A percentile compares a stretch with the other conserved stretches of the same genome.
Conservation (phyloP, 2,888 invertebrate species). For the Eilema caniola region DNA sequence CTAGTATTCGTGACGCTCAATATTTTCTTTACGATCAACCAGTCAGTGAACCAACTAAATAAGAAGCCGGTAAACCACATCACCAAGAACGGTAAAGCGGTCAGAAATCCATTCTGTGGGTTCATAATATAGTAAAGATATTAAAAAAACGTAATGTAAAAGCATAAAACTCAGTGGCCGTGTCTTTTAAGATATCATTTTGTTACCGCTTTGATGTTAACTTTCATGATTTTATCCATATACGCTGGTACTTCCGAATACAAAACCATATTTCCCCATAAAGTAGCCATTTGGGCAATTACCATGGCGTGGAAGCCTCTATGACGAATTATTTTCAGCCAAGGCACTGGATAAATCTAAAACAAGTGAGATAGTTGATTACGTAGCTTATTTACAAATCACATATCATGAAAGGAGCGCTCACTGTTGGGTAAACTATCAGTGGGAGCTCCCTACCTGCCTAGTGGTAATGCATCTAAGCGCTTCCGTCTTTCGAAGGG, state of each 20-base stretch:
- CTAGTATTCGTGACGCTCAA: constrained; percentile 85
- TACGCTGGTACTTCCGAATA: constrained; percentile 93
- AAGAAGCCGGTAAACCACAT: constrained; percentile 92
- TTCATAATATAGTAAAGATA: constrained; percentile 10
- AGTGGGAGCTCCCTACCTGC: too few relatives aligned
- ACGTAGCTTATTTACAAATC: too few relatives aligned
- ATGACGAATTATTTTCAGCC: constrained; percentile 90
- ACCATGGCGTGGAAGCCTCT: constrained; percentile 82
- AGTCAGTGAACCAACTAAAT: constrained; percentile 82
- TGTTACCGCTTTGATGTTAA: constrained; percentile 82
- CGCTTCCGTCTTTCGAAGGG: too few relatives aligned
- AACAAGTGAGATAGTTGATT: background rate
- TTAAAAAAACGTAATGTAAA: background rate
- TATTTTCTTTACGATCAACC: constrained; percentile 71
- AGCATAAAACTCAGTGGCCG: too few relatives aligned
- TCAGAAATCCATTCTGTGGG: constrained; percentile 88
- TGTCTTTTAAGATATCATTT: background rate
- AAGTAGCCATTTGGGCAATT: constrained; percentile 88
- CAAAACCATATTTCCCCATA: constrained; percentile 93
- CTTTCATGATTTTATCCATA: constrained; percentile 90
- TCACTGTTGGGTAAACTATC: too few relatives aligned
- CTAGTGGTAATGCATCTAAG: too few relatives aligned
- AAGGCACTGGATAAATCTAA: constrained; percentile 87
- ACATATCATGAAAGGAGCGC: too few relatives aligned
- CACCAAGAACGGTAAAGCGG: constrained; percentile 91